Conservation (phyloP, 2,797 vertebrate species). For the Mormyrus proboscirostris region DNA sequence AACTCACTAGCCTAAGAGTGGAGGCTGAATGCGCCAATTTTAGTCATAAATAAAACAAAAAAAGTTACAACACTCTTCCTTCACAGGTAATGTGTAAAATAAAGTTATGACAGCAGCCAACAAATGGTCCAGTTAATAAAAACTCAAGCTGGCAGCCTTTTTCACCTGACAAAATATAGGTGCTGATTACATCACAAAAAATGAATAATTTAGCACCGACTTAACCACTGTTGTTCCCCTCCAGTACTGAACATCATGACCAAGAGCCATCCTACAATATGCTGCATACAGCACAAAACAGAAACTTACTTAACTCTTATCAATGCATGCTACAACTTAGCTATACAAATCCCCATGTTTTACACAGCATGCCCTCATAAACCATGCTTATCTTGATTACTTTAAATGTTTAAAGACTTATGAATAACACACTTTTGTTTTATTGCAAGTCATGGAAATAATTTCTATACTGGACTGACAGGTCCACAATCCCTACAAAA, state of each 20-base stretch:
- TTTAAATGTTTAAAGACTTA: neutral
- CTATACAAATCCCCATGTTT: neutral
- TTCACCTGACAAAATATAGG: neutral
- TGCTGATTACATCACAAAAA: slow-evolving; percentile 3
- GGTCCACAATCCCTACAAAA: neutral
- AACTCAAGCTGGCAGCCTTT: neutral
- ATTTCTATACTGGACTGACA: neutral
- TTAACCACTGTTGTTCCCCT: neutral
- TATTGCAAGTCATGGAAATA: neutral
- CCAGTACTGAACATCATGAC: neutral
- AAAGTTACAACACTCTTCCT: neutral
- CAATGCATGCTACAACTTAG: neutral
- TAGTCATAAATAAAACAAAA: neutral
- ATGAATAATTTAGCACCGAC: neutral
- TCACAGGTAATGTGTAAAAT: neutral
- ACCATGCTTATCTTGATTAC: neutral
- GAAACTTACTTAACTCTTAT: neutral
- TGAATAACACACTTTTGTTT: neutral
- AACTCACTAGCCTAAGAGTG: neutral
- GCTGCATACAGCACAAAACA: neutral
- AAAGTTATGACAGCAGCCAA: neutral
- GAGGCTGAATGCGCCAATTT: neutral
- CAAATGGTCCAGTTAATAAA: neutral
- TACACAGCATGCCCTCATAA: neutral
- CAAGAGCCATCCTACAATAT: neutral